phyloP scores from a whole-genome alignment of 2,113 vertebrate species.

The Plecotus auritus region DNA sequence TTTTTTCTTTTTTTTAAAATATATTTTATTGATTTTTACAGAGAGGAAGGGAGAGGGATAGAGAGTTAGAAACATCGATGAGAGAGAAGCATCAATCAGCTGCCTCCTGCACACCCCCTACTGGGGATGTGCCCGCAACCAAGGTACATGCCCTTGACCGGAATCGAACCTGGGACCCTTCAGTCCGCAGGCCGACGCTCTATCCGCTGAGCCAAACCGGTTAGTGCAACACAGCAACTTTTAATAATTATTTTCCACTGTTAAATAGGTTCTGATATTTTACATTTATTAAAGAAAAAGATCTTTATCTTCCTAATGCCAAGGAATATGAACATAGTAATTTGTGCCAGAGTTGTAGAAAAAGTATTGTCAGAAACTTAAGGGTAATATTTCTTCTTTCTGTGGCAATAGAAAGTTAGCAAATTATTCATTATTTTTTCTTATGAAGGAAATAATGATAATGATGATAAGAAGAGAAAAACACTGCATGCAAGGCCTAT shows the following conservation, averaged over 20 bases:
- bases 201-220: too few relatives aligned
- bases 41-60: too few relatives aligned
- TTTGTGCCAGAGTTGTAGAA: neutral
- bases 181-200: too few relatives aligned
- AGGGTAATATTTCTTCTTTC: neutral
- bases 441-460: neutral
- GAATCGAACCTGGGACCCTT: too few relatives aligned
- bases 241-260: neutral
- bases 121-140: too few relatives aligned
- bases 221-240: neutral
- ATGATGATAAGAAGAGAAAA: neutral
- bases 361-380: neutral
- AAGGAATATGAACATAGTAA: neutral
- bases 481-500: neutral
- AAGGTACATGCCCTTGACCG: too few relatives aligned
- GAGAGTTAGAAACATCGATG: too few relatives aligned
- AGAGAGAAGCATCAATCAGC: too few relatives aligned
- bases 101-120: too few relatives aligned
- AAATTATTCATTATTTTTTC: neutral
- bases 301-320: neutral
- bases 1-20: too few relatives aligned
- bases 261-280: slow-evolving; percentile 6
- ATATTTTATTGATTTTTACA: too few relatives aligned
- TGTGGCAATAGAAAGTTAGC: neutral
- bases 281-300: neutral